Conservation (phyloP, 2,797 vertebrate genomes). For the Macroramphosus scolopax region DNA sequence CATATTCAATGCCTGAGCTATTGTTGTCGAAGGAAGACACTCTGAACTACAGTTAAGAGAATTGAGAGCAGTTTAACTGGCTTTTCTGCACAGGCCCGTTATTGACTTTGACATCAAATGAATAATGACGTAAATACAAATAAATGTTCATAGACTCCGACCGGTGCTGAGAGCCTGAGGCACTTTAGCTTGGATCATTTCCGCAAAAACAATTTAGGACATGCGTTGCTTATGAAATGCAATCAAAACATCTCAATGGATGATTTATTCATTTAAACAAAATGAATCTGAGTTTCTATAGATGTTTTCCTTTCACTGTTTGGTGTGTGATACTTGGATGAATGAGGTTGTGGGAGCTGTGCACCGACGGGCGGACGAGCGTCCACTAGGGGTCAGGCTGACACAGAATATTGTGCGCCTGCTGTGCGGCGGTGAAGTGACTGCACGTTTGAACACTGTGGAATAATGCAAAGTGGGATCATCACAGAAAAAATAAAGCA, state of each 20-base stretch:
- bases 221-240: conserved; percentile 56
- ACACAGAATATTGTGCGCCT: conserved; percentile 51
- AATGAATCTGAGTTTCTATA: conserved; percentile 58
- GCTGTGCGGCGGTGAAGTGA: conserved; percentile 19
- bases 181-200: conserved; percentile 49
- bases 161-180: conserved; percentile 45
- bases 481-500: conserved; percentile 1
- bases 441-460: conserved; percentile 8
- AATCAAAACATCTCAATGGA: conserved; percentile 59
- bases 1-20: conserved; percentile 60
- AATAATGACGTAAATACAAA: conserved; percentile 64
- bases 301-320: conserved; percentile 44
- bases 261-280: conserved; percentile 66
- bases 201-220: conserved; percentile 55
- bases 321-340: conserved; percentile 7
- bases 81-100: conserved; percentile 38
- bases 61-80: conserved; percentile 49
- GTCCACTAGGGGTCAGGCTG: conserved; percentile 79
- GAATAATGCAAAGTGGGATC: conserved; percentile 5
- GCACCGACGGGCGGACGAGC: not conserved
- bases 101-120: conserved; percentile 60
- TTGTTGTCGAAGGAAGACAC: conserved; percentile 60
- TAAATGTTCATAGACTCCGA: conserved; percentile 53
- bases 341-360: not conserved
- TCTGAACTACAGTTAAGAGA: conserved; percentile 47